Base-by-base conservation (phyloP, 2,888 invertebrate genomes). In the Eilema sororculum region DNA sequence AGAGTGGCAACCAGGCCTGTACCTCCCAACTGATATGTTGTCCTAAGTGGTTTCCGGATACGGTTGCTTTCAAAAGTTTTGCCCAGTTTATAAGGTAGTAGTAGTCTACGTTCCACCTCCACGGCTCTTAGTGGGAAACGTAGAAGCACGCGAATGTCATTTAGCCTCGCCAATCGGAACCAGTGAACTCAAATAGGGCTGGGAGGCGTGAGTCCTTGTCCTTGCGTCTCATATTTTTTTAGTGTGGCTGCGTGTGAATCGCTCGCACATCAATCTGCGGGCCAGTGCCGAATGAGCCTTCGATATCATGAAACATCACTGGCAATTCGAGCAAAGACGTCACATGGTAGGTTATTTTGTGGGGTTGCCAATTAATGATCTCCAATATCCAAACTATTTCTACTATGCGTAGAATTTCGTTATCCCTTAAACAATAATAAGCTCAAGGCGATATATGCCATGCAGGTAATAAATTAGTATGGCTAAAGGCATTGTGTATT, bases 401-500 rank as follows among this genome's bases (percentile, higher is more conserved):
- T 6, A 52, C 9, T n/a, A 52, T n/a, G 20, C n/a, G 20, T 20
- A 52, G 9, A 52, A n/a, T 52, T 46, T 46, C 9, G 1, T 52
- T 52, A 52, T n/a, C 20, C 52, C 9, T n/a, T 52, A 20, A 20
- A 8, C 20, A 46, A 46, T 46, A 20, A 46, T 0, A 52, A n/a
- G n/a, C 2, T n/a, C n/a, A 52, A 9, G 52, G n/a, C n/a, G 52
- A 52, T n/a, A 4, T 24, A 22, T 16, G 22, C 46, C n/a, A 52
- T 64, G 46, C 2, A 56, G 24, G 62, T 64, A n/a, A 22, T 56
- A 62, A 33, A 67, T 63, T 63, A 72, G 70, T 72, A 78, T 69
- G 68, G 22, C 59, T 59, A 61, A 22, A 58, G 62, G 68, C 66
- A 69, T 71, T 71, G 56, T 76, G 58, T 72, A 62, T 67, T 22